Evolutionary conservation across 2,113 vertebrate species (phyloP).

Genomic region (Jacana jacana): DNA sequence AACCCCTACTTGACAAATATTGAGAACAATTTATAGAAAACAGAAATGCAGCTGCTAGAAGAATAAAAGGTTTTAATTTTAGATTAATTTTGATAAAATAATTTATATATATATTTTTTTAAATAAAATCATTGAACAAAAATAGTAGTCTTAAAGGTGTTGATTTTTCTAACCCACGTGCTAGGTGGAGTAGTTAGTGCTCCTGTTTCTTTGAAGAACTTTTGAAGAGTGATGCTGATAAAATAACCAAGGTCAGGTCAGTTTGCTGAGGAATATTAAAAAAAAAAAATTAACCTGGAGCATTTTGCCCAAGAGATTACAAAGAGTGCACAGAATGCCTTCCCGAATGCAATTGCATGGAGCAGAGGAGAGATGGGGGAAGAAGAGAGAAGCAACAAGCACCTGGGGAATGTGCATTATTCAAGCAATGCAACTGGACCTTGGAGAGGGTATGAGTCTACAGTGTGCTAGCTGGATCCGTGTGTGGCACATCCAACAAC

Average conservation of each 20-base stretch:
- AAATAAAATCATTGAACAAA: neutral
- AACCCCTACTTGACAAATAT: neutral
- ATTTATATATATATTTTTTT: neutral
- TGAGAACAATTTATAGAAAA: neutral
- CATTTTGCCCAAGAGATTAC: neutral
- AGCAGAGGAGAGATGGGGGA: neutral
- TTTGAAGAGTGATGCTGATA: neutral
- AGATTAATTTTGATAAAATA: neutral
- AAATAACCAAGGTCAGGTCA: neutral
- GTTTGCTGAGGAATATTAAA: neutral
- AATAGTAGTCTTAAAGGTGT: neutral
- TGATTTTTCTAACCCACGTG: neutral
- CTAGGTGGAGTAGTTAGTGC: neutral
- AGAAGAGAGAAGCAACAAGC: neutral
- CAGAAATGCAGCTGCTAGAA: neutral
- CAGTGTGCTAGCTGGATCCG: neutral
- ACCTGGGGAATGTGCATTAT: neutral
- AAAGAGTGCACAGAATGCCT: neutral
- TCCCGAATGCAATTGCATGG: neutral
- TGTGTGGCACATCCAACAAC: conserved; percentile 31
- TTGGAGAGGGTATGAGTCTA: neutral
- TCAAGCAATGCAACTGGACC: neutral
- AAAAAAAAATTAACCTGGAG: neutral
- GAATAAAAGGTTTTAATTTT: neutral
- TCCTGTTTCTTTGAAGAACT: neutral